These are phyloP conservation scores for Camponotus vicinus DNA, from an alignment of 1,140 invertebrate species.

Conservation along the genomic window DNA sequence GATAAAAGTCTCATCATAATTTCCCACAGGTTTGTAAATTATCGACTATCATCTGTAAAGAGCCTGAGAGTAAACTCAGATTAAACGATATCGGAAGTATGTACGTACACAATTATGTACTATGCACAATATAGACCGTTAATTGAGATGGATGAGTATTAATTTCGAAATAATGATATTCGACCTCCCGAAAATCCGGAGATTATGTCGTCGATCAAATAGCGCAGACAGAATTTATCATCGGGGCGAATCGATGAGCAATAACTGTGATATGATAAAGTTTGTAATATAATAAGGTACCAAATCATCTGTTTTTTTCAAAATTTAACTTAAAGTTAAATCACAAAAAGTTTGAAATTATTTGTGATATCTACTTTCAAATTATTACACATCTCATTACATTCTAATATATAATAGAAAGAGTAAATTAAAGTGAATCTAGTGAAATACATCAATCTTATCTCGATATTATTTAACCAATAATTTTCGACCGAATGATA, in stretches of 20 bases:
- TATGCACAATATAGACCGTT: constrained; percentile 7
- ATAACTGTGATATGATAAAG: background rate
- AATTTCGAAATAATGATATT: constrained; percentile 42
- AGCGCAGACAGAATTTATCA: background rate
- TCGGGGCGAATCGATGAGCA: background rate
- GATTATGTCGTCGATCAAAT: constrained; percentile 41
- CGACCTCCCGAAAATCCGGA: background rate
- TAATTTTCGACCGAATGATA: background rate
- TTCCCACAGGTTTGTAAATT: constrained; percentile 44
- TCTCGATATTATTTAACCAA: constrained; percentile 13
- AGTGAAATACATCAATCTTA: background rate
- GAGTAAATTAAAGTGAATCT: constrained; percentile 7
- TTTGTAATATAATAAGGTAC: background rate
- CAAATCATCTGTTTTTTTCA: too few relatives aligned
- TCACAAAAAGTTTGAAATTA: background rate
- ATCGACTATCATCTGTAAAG: constrained; percentile 9
- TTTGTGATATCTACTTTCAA: background rate
- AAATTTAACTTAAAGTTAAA: too few relatives aligned
- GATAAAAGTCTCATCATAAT: constrained; percentile 68
- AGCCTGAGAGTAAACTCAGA: constrained; percentile 24
- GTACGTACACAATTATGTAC: background rate
- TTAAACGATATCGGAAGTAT: constrained; percentile 52
- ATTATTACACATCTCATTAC: background rate
- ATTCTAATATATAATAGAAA: background rate
- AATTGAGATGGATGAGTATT: constrained; percentile 55